Conservation (phyloP, 2,797 vertebrate species). For the Rhincodon typus region DNA sequence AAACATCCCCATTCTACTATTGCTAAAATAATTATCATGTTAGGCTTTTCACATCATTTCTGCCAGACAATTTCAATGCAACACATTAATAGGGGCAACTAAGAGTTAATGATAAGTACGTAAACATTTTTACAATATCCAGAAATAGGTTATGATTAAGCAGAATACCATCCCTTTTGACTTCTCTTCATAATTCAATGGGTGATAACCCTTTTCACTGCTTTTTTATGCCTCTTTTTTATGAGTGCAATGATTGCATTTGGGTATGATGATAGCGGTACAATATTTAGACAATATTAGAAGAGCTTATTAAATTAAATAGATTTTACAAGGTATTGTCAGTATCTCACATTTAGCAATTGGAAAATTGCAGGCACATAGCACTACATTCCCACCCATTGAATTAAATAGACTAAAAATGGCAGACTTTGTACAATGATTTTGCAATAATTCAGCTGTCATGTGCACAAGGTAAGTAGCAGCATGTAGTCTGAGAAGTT, state of each 20-base stretch:
- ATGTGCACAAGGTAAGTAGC: background rate
- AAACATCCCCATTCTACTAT: background rate
- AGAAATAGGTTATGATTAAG: background rate
- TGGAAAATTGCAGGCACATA: background rate
- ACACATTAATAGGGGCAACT: background rate
- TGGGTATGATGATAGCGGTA: background rate
- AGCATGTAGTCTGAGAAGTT: background rate
- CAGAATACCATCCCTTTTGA: background rate
- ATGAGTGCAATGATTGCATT: background rate
- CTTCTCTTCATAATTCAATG: background rate
- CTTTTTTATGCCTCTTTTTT: background rate
- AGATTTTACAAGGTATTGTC: background rate
- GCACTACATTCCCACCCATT: background rate
- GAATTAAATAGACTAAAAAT: background rate
- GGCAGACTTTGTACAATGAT: background rate
- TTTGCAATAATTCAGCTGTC: background rate
- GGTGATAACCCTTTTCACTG: background rate
- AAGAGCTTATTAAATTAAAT: background rate
- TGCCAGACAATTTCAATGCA: background rate
- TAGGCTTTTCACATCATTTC: background rate
- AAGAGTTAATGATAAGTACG: background rate
- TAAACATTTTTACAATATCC: background rate
- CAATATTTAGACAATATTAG: background rate
- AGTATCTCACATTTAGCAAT: background rate
- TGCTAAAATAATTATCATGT: background rate